phyloP scores from a whole-genome alignment of 2,113 vertebrate genomes.

The Melanerpes formicivorus region DNA sequence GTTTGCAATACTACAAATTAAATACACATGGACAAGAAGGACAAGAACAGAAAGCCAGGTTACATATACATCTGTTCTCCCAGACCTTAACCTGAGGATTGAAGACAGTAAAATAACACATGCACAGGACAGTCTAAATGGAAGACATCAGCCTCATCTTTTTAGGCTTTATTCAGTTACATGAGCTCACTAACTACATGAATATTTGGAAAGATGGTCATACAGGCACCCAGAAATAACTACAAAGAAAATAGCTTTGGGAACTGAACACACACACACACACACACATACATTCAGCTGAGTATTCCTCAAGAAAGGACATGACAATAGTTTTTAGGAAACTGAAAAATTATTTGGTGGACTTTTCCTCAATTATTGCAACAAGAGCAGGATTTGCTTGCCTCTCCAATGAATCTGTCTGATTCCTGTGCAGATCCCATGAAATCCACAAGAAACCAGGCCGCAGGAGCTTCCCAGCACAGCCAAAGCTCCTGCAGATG shows the following conservation, averaged over 20 bases:
- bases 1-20: not conserved
- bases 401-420: not conserved
- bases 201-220: not conserved
- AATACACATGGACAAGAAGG: not conserved
- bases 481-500: slow-evolving; percentile 22
- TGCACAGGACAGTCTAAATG: not conserved
- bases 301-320: not conserved
- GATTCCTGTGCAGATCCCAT: not conserved
- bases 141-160: not conserved
- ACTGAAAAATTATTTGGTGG: not conserved
- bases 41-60: not conserved
- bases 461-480: not conserved
- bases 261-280: not conserved
- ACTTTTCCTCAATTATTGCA: not conserved
- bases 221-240: not conserved
- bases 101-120: not conserved
- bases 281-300: not conserved
- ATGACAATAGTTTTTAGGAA: not conserved
- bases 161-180: not conserved
- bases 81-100: not conserved
- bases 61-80: not conserved
- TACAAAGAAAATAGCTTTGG: not conserved
- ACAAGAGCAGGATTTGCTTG: not conserved
- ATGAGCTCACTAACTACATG: not conserved
- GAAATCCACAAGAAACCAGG: slow-evolving; percentile 7